A percentile compares a stretch with the other conserved stretches of the same genome.
These are phyloP conservation scores for Dendrocincla tyrannina DNA, from an alignment of 2,797 vertebrate species.

Conservation along the genomic window DNA sequence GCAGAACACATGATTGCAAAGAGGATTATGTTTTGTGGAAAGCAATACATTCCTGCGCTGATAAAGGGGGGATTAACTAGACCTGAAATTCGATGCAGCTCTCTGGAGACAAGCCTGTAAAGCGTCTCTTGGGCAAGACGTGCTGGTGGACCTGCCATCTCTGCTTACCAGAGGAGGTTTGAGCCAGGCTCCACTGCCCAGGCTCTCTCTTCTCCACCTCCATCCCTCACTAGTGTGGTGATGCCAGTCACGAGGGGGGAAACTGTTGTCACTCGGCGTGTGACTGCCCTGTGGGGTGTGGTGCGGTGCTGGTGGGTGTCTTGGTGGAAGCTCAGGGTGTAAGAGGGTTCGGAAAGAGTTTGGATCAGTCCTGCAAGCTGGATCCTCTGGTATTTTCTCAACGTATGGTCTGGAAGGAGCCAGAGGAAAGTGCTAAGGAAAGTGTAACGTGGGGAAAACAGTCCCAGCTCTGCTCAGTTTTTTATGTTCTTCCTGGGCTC, in stretches of 20 bases:
- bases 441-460: not conserved
- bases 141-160: not conserved
- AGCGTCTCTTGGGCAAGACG: rapidly evolving
- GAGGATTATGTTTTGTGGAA: constrained; percentile 59
- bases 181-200: not conserved
- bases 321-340: not conserved
- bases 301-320: not conserved
- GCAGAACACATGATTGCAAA: constrained; percentile 62
- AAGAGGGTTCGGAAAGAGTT: not conserved
- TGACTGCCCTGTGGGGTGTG: not conserved
- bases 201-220: not conserved
- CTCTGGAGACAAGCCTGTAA: not conserved
- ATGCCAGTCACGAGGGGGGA: not conserved
- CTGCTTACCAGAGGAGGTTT: not conserved
- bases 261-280: rapidly evolving
- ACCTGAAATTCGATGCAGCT: rapidly evolving
- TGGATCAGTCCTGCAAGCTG: not conserved
- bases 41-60: constrained; percentile 21
- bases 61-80: constrained; percentile 37
- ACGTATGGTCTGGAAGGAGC: not conserved
- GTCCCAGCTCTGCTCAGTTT: not conserved
- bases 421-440: not conserved
- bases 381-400: rapidly evolving
- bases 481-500: not conserved
- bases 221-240: not conserved